phyloP scores from a whole-genome alignment of 2,888 invertebrate species.

The Heliconius cydno region DNA sequence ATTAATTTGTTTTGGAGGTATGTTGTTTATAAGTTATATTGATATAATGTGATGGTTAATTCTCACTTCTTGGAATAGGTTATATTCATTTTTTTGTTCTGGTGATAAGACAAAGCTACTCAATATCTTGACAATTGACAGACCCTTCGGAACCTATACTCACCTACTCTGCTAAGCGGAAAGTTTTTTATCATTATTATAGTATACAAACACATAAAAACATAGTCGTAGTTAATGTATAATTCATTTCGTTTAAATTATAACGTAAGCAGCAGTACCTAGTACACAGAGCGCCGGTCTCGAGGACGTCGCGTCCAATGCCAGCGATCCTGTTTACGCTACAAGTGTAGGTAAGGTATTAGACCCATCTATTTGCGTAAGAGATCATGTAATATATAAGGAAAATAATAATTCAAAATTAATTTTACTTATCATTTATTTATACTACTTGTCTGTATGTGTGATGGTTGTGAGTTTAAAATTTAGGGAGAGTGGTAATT shows the following conservation, averaged over 20 bases:
- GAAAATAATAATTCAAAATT: background rate
- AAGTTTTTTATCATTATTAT: background rate
- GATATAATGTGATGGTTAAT: no score
- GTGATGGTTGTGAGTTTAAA: no score
- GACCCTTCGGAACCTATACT: no score
- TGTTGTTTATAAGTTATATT: no score
- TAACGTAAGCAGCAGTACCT: constrained; percentile 36
- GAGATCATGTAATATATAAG: background rate
- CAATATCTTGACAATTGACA: no score
- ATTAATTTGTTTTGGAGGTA: background rate
- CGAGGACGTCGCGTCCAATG: constrained; percentile 30
- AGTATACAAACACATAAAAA: background rate
- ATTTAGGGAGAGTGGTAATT: no score
- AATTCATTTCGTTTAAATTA: constrained; percentile 38
- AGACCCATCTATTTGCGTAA: background rate
- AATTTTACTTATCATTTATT: no score
- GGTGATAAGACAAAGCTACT: no score
- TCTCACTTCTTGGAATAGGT: no score
- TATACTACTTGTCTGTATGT: no score
- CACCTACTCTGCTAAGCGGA: no score
- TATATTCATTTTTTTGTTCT: no score
- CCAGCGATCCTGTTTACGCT: constrained; percentile 16
- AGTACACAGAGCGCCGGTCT: background rate
- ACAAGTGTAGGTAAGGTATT: constrained; percentile 12
- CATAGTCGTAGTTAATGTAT: background rate